phyloP scores from a whole-genome alignment of 2,888 invertebrate genomes.

The Diaprepes abbreviatus region DNA sequence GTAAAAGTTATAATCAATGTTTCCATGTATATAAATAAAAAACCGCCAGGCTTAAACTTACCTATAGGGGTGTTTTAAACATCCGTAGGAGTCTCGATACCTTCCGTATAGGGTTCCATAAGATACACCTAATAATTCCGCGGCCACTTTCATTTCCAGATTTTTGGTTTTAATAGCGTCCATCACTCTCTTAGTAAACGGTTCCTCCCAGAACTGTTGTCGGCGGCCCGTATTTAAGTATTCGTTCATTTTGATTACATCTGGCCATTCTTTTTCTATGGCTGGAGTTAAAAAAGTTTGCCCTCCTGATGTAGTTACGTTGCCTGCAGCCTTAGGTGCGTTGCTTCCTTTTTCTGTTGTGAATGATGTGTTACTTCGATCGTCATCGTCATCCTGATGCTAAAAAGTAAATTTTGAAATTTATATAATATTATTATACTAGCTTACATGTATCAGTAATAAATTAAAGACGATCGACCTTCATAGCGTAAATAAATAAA shows the following conservation, averaged over 20 bases:
- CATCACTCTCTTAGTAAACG: slow-evolving; percentile 89
- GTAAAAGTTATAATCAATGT: too few species aligned
- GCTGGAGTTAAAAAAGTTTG: slow-evolving; percentile 63
- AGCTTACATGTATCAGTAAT: too few species aligned
- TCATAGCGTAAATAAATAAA: too few species aligned
- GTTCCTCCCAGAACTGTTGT: slow-evolving; percentile 94
- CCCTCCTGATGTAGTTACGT: slow-evolving; percentile 58
- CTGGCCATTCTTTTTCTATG: slow-evolving; percentile 69
- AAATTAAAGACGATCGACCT: too few species aligned
- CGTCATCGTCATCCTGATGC: slow-evolving; percentile 59
- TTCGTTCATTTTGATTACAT: slow-evolving; percentile 89
- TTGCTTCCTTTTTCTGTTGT: slow-evolving; percentile 48
- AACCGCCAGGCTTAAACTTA: too few species aligned
- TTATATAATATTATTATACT: too few species aligned
- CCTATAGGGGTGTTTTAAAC: slow-evolving; percentile 90
- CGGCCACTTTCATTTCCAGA: slow-evolving; percentile 93
- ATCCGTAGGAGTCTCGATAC: slow-evolving; percentile 90
- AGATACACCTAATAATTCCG: slow-evolving; percentile 89
- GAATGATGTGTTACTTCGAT: slow-evolving; percentile 57
- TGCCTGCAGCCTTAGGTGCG: slow-evolving; percentile 41
- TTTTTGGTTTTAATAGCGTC: slow-evolving; percentile 92
- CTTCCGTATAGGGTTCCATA: slow-evolving; percentile 92
- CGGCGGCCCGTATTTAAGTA: slow-evolving; percentile 87
- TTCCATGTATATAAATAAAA: too few species aligned
- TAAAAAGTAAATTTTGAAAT: slow-evolving; percentile 4